Evolutionary conservation across 1,140 invertebrate genomes (phyloP), one percentile per base, ranked within the genome.

Genomic region (Hetaerina americana): DNA sequence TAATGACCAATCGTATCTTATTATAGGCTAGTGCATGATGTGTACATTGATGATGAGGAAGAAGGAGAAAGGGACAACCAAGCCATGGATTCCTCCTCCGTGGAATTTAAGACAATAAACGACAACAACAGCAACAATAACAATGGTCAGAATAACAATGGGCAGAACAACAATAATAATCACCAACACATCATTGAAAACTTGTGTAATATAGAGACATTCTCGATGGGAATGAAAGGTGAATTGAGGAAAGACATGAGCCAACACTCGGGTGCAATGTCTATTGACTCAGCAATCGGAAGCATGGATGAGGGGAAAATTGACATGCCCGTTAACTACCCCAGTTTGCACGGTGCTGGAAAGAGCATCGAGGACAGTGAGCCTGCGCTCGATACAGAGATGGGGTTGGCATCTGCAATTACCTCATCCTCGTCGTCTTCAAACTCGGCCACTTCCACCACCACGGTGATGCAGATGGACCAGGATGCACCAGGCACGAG

Each of bases 401-500:
- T 57, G 15, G 40, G 40, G 10, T 18, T 57, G 40, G 40, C 40
- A 5, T 57, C 40, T 2, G 40, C 40, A 12, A 57, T 57, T n/a
- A 57, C 40, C 2, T 5, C 40, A n/a, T 57, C 40, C 40, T 57
- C 40, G 40, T 57, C 40, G 15, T 57, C 40, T 12, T 57, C 40
- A 18, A n/a, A n/a, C 2, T 57, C 40, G 2, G 40, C 40, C 40
- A 18, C 40, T n/a, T 57, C 40, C 3, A 57, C 40, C 3, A n/a
- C 40, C 15, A 57, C 40, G 40, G 40, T 57, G 40, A 57, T 57
- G 40, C 40, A 57, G 22, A 57, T 76, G 70, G 79, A 77, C 70
- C 75, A 78, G 66, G 72, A 74, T 26, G 69, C 75, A 27, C 71
- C 73, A 22, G 70, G 74, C 12, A 77, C 78, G 3, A 79, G 76